Base-by-base conservation (phyloP, 2,113 vertebrate genomes). In the Sturnus vulgaris region DNA sequence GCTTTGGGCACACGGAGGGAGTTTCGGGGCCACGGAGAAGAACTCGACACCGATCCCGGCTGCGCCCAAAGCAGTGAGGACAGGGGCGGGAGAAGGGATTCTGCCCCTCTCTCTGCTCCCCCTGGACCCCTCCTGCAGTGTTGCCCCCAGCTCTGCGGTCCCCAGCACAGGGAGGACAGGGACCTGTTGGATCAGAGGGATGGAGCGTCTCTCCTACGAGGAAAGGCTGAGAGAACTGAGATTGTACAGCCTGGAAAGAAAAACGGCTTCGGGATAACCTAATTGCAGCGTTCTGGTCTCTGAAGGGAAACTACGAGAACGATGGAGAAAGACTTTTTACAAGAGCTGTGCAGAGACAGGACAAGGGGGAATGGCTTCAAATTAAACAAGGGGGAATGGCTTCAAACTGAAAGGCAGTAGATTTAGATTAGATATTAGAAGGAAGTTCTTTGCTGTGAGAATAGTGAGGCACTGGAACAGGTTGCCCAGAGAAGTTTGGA, bases 191-290 rank as follows among this genome's bases (percentile, higher is more conserved):
- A 47, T 46, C 5, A 53, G 46, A 75, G n/a, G 28, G 69, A 46
- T 46, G 53, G 39, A 68, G 28, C 33, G 39, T 7, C 28, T 30
- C 23, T 46, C 16, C 10, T 18, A 5, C 0, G 5, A 55, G 30
- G 39, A 60, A 60, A 68, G 30, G 10, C 20, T 68, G 46, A 27
- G 24, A 40, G 16, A 35, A 47, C 2, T 30, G 20, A 13, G 9
- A 18, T 35, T 68, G 53, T 27, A 47, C 47, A 61, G 17, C n/a
- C n/a, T 15, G 28, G 60, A 1, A 9, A 15, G 37, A 23, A n/a
- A 31, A 39, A 4, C 2, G 2, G 39, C 39, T 40, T 20, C 0
- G 3, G 19, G 13, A 11, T 30, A 21, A 40, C 39, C 16, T 30
- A 30, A 30, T 14, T 60, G 31, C 20, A 60, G 39, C 39, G 21